Evolutionary conservation across 1,140 invertebrate species (phyloP), one percentile per base, ranked within the genome.

Genomic region (Drosophila rhopaloa): DNA sequence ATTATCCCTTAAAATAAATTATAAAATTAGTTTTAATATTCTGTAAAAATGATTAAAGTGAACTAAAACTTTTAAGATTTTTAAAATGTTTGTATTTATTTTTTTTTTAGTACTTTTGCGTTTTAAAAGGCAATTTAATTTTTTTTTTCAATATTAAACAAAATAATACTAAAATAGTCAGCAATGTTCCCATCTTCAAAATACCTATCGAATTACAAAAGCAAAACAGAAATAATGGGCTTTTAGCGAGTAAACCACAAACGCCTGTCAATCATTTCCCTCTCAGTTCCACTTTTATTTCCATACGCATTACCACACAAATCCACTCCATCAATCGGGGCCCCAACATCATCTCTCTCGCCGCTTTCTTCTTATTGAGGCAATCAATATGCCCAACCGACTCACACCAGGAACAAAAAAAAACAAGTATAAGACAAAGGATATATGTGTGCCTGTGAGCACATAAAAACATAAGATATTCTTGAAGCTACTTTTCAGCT

Each of bases 401-500:
- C 74, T 50, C 54, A 32, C 38, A 55, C 61, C 53, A 32, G 27
- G n/a, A 35, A 54, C 19, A 43, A 55, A 47, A 35, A 57, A 46
- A 48, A 27, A 68, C 46, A 58, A 50, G 47, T 10, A 43, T 48
- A 67, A 76, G 48, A 76, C 73, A 77, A 76, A 76, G 54, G 73
- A 50, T 62, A 53, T 62, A 37, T 63, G 35, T 59, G 27, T 47
- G 46, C 53, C 43, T 71, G 38, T 29, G 9, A 61, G 40, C 46
- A 61, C 75, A 60, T 81, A 81, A 82, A 68, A 73, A 82, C 74
- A 77, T 83, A 55, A 55, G 74, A 88, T 79, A 79, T 78, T 56
- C 67, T 66, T 74, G 66, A 73, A 77, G 84, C 84, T 77, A 89
- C 83, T 86, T 86, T 89, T 74, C 59, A 57, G 63, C 66, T 89